These are phyloP conservation scores for Ceratosolen fusciceps DNA, from an alignment of 1,140 invertebrate genomes.

Conservation along the genomic window DNA sequence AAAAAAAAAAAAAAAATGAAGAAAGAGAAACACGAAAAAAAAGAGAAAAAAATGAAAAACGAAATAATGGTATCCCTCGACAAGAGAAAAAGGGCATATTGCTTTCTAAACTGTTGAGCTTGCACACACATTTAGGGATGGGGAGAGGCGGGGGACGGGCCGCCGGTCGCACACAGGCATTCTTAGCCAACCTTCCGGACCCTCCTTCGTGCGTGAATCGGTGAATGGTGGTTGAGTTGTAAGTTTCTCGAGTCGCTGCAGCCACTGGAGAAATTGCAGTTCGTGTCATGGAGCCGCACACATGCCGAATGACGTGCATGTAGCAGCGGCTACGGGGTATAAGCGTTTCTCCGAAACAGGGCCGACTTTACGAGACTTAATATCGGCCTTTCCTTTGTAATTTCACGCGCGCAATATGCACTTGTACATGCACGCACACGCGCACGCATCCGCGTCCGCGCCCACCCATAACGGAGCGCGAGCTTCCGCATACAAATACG, in stretches of 20 bases:
- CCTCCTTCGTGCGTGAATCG: constrained; percentile 33
- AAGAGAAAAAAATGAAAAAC: not conserved
- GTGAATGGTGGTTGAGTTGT: constrained; percentile 30
- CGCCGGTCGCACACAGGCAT: too few species aligned
- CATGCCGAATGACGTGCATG: not conserved
- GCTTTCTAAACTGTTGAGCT: constrained; percentile 10
- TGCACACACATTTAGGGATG: not conserved
- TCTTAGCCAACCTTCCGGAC: too few species aligned
- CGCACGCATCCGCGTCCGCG: too few species aligned
- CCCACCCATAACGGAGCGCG: constrained; percentile 54
- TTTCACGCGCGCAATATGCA: constrained; percentile 49
- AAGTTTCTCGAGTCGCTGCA: constrained; percentile 16
- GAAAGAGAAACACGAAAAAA: not conserved
- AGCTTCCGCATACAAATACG: not conserved
- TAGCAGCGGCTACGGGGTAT: constrained; percentile 48
- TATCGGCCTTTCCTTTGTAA: constrained; percentile 66
- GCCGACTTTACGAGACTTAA: constrained; percentile 66
- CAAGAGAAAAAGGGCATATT: constrained; percentile 7
- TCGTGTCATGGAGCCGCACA: constrained; percentile 53
- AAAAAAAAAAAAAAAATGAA: too few species aligned
- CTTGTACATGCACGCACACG: not conserved
- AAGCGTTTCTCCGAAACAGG: constrained; percentile 64
- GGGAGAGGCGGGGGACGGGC: not conserved
- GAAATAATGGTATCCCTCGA: not conserved
- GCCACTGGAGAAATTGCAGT: constrained; percentile 61